Evolutionary conservation across 2,113 vertebrate genomes (phyloP).

Genomic region (Tor tambroides): DNA sequence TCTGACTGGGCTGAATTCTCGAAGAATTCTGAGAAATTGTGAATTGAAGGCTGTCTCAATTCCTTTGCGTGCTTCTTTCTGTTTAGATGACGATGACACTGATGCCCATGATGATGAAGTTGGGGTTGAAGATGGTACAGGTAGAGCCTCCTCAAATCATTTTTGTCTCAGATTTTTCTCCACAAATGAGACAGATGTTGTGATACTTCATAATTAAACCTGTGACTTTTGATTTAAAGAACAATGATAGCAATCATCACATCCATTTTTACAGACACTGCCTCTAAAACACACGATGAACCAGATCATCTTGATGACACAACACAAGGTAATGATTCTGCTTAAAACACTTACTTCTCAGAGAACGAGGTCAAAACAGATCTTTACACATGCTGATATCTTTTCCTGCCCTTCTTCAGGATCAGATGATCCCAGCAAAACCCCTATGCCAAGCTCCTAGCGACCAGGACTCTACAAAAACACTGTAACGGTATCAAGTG

Average conservation of each 20-base stretch:
- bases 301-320: constrained; percentile 47
- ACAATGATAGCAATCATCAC: background rate
- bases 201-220: background rate
- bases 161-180: background rate
- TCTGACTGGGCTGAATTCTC: background rate
- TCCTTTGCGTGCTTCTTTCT: background rate
- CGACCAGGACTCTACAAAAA: constrained; percentile 15
- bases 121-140: constrained; percentile 8
- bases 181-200: background rate
- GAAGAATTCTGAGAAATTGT: background rate
- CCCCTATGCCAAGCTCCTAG: constrained; percentile 51
- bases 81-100: constrained; percentile 40
- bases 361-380: background rate
- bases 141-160: background rate
- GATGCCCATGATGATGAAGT: background rate
- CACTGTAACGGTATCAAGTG: constrained; percentile 40
- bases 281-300: constrained; percentile 21
- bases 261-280: constrained; percentile 17
- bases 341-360: background rate
- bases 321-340: constrained; percentile 47
- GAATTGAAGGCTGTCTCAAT: background rate
- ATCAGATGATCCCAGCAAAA: constrained; percentile 34
- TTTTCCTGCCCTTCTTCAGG: constrained; percentile 28
- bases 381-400: background rate
- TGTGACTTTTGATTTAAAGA: background rate